Conservation (phyloP, 2,888 invertebrate species). For the Crematogaster levior region DNA sequence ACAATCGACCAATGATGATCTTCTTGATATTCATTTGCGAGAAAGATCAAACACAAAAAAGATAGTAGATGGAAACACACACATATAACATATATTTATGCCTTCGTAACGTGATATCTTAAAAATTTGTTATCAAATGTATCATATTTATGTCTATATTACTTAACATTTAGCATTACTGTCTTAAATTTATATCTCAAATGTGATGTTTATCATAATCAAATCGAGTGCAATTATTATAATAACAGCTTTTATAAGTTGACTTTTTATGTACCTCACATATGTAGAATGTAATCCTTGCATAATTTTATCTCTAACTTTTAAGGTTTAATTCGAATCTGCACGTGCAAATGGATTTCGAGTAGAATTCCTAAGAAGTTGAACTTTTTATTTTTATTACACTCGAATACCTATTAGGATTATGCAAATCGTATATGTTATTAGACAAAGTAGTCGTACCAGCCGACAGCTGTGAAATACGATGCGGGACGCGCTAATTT, state of each 20-base stretch:
- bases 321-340: background rate
- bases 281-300: background rate
- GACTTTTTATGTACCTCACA: background rate
- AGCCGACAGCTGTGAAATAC: slow-evolving; percentile 20
- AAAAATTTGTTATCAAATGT: background rate
- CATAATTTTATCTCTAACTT: background rate
- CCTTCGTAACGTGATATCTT: background rate
- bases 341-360: background rate
- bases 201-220: background rate
- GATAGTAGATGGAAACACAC: background rate
- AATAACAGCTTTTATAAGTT: background rate
- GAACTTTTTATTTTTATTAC: slow-evolving; percentile 1
- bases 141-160: background rate
- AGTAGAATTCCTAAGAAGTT: background rate
- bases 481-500: slow-evolving; percentile 11
- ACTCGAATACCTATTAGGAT: background rate
- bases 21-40: too few relatives aligned
- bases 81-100: background rate
- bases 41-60: background rate
- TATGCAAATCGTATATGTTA: background rate
- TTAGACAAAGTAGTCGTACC: background rate
- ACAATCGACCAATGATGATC: background rate
- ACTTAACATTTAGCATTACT: background rate
- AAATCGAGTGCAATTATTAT: background rate
- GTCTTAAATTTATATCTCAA: background rate